A percentile compares a stretch with the other conserved stretches of the same genome.
These are phyloP conservation scores for Linurgus olivaceus DNA, from an alignment of 2,797 vertebrate genomes.

Conservation along the genomic window DNA sequence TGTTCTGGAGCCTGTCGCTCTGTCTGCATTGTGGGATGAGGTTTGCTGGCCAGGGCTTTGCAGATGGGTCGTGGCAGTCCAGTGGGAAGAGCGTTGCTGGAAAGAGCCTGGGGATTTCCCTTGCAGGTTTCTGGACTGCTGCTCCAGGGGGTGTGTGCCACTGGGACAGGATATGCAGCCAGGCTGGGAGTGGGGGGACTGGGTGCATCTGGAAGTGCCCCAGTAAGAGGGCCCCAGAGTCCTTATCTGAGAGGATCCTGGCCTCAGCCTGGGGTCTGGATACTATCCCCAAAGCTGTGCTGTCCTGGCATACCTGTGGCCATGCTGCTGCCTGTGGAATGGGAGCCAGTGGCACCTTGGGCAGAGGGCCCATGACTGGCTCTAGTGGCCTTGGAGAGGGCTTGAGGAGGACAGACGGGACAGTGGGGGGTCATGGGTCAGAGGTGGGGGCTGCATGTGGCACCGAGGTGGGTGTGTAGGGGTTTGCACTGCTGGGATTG, in stretches of 20 bases:
- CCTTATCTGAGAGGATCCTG: constrained; percentile 5
- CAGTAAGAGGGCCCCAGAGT: neutral
- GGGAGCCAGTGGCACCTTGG: accelerated
- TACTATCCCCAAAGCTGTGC: neutral
- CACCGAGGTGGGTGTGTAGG: accelerated
- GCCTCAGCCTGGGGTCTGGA: neutral
- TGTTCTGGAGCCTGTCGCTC: accelerated
- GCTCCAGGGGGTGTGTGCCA: neutral
- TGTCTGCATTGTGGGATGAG: accelerated
- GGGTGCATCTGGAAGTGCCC: neutral
- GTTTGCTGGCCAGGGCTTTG: neutral
- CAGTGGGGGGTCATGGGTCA: accelerated
- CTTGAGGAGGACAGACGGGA: neutral
- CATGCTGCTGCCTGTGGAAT: accelerated
- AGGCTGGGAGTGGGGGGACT: neutral
- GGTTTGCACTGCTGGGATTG: neutral
- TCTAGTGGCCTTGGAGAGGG: neutral
- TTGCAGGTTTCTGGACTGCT: neutral
- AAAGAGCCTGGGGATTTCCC: neutral
- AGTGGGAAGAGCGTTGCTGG: neutral
- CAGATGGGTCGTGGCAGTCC: accelerated
- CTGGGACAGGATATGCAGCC: neutral
- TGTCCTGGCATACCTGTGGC: neutral
- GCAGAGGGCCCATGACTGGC: neutral
- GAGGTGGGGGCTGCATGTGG: neutral